Evolutionary conservation across 2,888 invertebrate species (phyloP).

Genomic region (Cryptus armator): DNA sequence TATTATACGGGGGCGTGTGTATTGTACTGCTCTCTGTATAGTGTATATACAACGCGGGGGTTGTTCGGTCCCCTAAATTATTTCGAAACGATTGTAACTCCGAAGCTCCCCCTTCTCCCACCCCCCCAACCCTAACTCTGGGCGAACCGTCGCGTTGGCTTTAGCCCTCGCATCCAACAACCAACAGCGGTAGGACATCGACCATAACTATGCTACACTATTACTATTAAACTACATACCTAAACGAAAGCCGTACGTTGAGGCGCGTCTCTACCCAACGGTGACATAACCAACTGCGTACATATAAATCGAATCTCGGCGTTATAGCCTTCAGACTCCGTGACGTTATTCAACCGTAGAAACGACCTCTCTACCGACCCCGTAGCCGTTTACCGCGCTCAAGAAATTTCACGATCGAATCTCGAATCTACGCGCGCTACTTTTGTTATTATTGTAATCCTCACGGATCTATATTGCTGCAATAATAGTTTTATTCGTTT

Average conservation of each 20-base stretch:
- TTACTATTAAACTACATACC: constrained; percentile 49
- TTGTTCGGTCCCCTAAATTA: constrained; percentile 84
- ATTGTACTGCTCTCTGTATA: constrained; percentile 49
- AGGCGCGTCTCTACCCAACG: constrained; percentile 54
- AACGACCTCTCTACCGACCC: neutral
- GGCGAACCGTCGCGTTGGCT: constrained; percentile 57
- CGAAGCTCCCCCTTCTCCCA: constrained; percentile 62
- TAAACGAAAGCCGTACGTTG: constrained; percentile 31
- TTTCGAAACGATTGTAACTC: constrained; percentile 79
- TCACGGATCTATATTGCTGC: constrained; percentile 6
- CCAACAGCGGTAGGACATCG: constrained; percentile 38
- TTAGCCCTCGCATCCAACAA: constrained; percentile 52
- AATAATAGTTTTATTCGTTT: constrained; percentile 41
- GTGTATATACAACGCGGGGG: constrained; percentile 72
- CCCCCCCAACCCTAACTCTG: constrained; percentile 38
- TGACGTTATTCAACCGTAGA: constrained; percentile 7
- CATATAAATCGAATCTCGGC: constrained; percentile 60
- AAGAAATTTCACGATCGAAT: constrained; percentile 57
- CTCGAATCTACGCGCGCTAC: constrained; percentile 4
- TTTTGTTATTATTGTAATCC: constrained; percentile 12
- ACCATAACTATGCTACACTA: constrained; percentile 62
- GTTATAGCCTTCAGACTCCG: constrained; percentile 50
- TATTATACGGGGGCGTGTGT: constrained; percentile 65
- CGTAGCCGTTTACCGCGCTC: constrained; percentile 37
- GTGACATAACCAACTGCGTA: constrained; percentile 59